These are phyloP conservation scores for Lucilia cuprina DNA, from an alignment of 1,140 invertebrate genomes.

Conservation along the genomic window DNA sequence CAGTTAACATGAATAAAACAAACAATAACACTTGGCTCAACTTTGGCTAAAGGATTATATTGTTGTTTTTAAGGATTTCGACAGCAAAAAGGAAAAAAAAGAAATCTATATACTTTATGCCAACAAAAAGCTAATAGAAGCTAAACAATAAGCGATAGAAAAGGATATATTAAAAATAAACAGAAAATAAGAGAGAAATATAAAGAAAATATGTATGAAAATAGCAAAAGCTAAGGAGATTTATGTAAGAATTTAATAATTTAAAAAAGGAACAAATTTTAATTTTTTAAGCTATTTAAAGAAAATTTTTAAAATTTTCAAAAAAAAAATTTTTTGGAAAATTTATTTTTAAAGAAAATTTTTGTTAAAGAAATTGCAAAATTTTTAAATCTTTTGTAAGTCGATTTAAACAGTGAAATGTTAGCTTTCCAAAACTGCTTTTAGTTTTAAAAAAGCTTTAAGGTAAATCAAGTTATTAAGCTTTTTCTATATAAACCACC, in stretches of 20 bases:
- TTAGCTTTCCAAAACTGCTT: neutral
- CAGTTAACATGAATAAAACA: neutral
- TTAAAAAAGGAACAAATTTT: no score
- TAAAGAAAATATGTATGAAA: neutral
- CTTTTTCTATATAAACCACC: neutral
- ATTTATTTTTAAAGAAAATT: no score
- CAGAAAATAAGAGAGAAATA: neutral
- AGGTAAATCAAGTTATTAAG: neutral
- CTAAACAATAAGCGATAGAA: neutral
- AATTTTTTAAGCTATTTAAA: no score
- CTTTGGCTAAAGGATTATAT: neutral
- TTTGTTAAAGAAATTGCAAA: no score
- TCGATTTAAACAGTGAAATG: neutral
- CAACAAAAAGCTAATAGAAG: neutral
- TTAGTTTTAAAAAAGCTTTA: no score
- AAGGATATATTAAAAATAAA: no score
- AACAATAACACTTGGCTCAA: neutral
- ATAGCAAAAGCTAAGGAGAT: neutral
- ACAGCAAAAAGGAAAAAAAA: neutral
- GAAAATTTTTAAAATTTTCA: no score
- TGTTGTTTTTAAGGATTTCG: neutral
- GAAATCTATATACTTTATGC: neutral
- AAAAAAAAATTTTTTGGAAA: no score
- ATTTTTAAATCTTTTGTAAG: no score
- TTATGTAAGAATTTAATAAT: no score